Conservation (phyloP, 2,113 vertebrate species). For the Physeter macrocephalus region DNA sequence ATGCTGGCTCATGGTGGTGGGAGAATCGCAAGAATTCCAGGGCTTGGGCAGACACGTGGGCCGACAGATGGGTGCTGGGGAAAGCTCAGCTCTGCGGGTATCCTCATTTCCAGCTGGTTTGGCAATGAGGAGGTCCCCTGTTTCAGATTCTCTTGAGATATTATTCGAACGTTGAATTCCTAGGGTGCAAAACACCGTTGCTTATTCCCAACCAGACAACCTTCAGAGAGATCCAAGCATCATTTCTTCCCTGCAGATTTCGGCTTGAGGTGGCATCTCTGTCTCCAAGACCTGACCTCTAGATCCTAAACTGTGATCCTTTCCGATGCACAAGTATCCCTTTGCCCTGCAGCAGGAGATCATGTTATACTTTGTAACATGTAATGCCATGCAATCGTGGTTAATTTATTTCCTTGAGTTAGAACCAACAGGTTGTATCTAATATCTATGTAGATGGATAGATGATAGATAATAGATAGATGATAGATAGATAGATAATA, state of each 20-base stretch:
- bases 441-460: no score
- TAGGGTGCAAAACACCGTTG: background rate
- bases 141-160: background rate
- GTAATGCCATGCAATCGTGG: no score
- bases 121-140: no score
- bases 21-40: background rate
- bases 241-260: background rate
- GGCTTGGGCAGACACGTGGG: background rate
- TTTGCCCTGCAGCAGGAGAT: no score
- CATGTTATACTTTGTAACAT: background rate
- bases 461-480: no score
- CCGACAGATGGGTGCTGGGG: background rate
- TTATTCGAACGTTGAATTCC: background rate
- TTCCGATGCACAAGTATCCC: accelerated
- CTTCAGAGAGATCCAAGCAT: no score
- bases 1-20: background rate
- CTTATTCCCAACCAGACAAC: background rate
- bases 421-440: no score
- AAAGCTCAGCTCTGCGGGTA: no score
- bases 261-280: background rate
- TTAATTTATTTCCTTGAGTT: background rate
- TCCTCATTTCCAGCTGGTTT: background rate
- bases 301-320: accelerated
- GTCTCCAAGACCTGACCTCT: no score
- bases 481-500: no score